Evolutionary conservation across 2,797 vertebrate species (phyloP).

Genomic region (Labroides dimidiatus): DNA sequence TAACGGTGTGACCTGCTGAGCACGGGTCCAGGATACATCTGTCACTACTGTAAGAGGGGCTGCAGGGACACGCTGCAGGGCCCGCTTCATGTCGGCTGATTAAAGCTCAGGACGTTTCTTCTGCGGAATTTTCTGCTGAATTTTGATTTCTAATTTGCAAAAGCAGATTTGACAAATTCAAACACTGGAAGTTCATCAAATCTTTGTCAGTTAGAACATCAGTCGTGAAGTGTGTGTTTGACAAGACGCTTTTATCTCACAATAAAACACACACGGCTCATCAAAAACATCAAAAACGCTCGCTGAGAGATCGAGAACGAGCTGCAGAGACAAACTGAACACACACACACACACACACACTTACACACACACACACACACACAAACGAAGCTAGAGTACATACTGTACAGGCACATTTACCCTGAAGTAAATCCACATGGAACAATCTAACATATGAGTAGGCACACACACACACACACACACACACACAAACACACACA

Average conservation of each 20-base stretch:
- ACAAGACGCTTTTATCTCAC: constrained; percentile 30
- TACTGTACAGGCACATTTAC: neutral
- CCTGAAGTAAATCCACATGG: neutral
- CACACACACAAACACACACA: constrained; percentile 1
- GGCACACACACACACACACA: constrained; percentile 7
- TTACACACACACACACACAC: neutral
- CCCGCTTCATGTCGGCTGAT: too few relatives aligned
- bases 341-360: neutral
- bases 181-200: neutral
- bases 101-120: too few relatives aligned
- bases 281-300: constrained; percentile 21
- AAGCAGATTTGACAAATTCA: too few relatives aligned
- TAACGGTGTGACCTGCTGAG: constrained; percentile 48
- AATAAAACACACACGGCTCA: neutral
- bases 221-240: constrained; percentile 12
- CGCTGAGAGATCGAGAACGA: neutral
- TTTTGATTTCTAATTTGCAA: too few relatives aligned
- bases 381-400: neutral
- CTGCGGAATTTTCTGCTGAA: too few relatives aligned
- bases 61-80: neutral
- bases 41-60: constrained; percentile 31
- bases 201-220: constrained; percentile 5
- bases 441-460: too few relatives aligned
- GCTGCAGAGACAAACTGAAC: neutral
- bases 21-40: constrained; percentile 30